Base-by-base conservation (phyloP, 2,797 vertebrate genomes). In the Agapornis canus region DNA sequence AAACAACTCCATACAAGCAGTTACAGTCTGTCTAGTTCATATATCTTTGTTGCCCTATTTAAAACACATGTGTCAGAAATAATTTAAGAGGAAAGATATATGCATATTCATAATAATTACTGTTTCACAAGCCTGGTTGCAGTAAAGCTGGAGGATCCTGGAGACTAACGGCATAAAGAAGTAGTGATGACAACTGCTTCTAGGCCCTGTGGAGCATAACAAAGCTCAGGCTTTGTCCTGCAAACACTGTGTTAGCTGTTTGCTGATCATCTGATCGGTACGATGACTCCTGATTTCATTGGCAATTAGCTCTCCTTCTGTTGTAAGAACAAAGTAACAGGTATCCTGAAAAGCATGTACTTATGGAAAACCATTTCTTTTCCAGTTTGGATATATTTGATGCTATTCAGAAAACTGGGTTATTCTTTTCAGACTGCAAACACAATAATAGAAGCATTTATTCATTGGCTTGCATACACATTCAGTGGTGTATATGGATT, bases 61-160 rank as follows among this genome's bases (percentile, higher is more conserved):
- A 47, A 95, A 97, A 90, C 4, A 78, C 4, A 6, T 35, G 20
- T 35, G 65, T 68, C 84, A 95, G 95, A 91, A 95, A 97, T 97
- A 88, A 97, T 97, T 93, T 82, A 96, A 95, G 75, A 91, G 48
- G 29, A 35, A 85, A 66, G 18, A 76, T 37, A 49, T 22, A 51
- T 95, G 88, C 85, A 95, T 89, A 95, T 93, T 94, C 77, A 92
- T 90, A 95, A 89, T 22, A 86, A 82, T 43, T 78, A 35, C 43
- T 90, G 78, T 77, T 91, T 96, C 92, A 91, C 71, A 84, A 95
- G 78, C 79, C 69, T 63, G 59, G 66, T 43, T 66, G 63, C 61
- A 49, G 14, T 26, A 76, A 85, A 95, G 63, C 57, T 73, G 90
- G 35, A 80, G 94, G 59, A 39, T 47, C 51, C 73, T 81, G 82